These are phyloP conservation scores for Chaenogobius annularis DNA, from an alignment of 2,113 vertebrate species.

Conservation along the genomic window DNA sequence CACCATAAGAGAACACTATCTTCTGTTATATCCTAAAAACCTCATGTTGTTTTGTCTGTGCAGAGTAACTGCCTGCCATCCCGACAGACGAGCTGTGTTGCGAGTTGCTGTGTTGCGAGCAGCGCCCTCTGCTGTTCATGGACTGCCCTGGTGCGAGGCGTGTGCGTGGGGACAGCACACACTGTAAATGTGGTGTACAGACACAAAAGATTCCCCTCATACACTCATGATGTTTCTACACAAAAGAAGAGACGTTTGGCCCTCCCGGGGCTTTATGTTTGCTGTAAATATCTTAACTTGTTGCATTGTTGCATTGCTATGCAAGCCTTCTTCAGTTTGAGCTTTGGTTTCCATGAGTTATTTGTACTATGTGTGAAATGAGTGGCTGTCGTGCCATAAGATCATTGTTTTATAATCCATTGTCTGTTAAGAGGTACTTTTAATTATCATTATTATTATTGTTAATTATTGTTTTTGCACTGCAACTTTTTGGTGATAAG, in stretches of 20 bases:
- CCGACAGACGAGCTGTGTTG: constrained; percentile 77
- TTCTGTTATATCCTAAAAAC: not conserved
- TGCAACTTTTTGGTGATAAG: constrained; percentile 99
- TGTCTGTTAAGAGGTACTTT: constrained; percentile 81
- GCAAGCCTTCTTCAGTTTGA: constrained; percentile 92
- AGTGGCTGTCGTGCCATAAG: constrained; percentile 98
- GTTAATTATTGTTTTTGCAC: constrained; percentile 96
- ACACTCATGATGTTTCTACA: constrained; percentile 72
- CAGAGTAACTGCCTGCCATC: constrained; percentile 87
- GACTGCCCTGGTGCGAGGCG: constrained; percentile 86
- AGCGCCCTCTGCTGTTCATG: constrained; percentile 83
- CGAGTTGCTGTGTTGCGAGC: constrained; percentile 69
- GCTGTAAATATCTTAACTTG: constrained; percentile 97
- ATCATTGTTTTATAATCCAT: constrained; percentile 91
- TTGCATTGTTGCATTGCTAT: constrained; percentile 93
- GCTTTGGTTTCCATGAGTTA: constrained; percentile 83
- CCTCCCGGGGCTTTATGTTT: constrained; percentile 71
- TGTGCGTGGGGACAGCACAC: constrained; percentile 30
- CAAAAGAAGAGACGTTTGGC: constrained; percentile 74
- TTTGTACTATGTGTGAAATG: constrained; percentile 99
- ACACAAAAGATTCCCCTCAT: constrained; percentile 87
- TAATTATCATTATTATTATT: constrained; percentile 73
- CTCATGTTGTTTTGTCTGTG: constrained; percentile 2
- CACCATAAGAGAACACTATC: not conserved
- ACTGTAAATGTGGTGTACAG: constrained; percentile 99